Base-by-base conservation (phyloP, 1,140 invertebrate species). In the Drosophila ercepeae region DNA sequence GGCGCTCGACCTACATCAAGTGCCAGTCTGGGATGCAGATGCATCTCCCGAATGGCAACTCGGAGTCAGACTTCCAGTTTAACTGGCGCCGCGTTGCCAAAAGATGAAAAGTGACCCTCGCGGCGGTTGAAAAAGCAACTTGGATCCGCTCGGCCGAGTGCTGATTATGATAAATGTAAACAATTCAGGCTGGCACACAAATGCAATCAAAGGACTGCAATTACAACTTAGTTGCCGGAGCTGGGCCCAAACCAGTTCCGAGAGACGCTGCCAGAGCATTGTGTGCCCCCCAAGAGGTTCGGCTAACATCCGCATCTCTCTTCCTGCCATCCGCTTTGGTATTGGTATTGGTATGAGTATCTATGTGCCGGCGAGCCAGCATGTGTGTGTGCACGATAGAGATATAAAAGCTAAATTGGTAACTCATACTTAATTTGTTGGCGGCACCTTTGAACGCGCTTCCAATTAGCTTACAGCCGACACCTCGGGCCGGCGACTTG, bases 371-470 rank as follows among this genome's bases (percentile, higher is more conserved):
- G 59, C 64, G 44, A 39, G 27, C 52, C 42, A 58, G 25, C 60
- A 42, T 73, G 53, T 77, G 39, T 70, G 42, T 59, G 64, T 83
- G 55, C 78, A 58, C 68, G 82, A 91, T 91, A 91, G 89, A 91
- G 90, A 91, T 91, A 91, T 91, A 91, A 91, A 91, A 91, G 75
- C 78, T 90, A 91, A 90, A 89, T 91, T 90, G 90, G 90, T 91
- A 90, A 91, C 90, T 90, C 89, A 89, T 90, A 91, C 89, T 91
- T 91, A 91, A 91, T 91, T 91, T 90, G 89, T 86, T 89, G 78
- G 78, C 90, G 90, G 90, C 74, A 58, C 60, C 90, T 91, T 91
- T 91, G 90, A 91, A 90, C 83, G 78, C 61, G 76, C 89, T 84
- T 91, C 90, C 90, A 91, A 91, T 91, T 91, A 91, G 90, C 90